phyloP scores from a whole-genome alignment of 1,140 invertebrate genomes.

The Thalassaphorura encarpata region DNA sequence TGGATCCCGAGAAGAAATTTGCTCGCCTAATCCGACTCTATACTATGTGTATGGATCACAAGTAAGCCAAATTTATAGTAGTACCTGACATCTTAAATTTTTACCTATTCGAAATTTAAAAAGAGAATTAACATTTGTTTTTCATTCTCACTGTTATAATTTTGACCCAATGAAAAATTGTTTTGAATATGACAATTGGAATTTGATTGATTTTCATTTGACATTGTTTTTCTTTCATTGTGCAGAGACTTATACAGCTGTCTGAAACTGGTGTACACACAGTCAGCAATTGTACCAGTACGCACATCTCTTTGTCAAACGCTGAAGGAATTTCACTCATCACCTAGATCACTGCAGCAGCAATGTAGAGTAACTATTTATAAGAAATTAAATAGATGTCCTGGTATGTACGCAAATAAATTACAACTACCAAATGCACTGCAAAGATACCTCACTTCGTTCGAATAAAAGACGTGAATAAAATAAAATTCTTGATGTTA shows the following conservation, averaged over 20 bases:
- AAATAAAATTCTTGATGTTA: too few relatives aligned
- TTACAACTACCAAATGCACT: conserved; percentile 53
- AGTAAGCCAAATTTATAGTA: conserved; percentile 15
- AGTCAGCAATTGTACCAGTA: conserved; percentile 54
- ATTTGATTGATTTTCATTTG: too few relatives aligned
- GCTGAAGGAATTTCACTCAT: conserved; percentile 50
- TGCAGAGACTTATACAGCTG: conserved; percentile 48
- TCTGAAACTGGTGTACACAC: conserved; percentile 39
- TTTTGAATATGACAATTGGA: too few relatives aligned
- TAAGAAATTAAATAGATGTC: conserved; percentile 47
- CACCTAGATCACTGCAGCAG: conserved; percentile 52
- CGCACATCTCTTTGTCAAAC: conserved; percentile 49
- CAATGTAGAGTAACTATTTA: conserved; percentile 55
- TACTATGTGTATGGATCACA: conserved; percentile 55
- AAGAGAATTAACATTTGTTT: too few relatives aligned
- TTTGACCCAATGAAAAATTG: too few relatives aligned
- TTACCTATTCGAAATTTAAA: too few relatives aligned
- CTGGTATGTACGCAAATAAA: conserved; percentile 53
- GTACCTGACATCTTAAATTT: too few relatives aligned
- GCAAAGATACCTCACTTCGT: conserved; percentile 59
- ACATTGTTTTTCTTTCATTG: too few relatives aligned
- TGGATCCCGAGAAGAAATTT: conserved; percentile 50
- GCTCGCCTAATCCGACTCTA: conserved; percentile 55
- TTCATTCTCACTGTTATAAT: too few relatives aligned
- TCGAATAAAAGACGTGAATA: too few relatives aligned